These are phyloP conservation scores for Planiliza haematocheilus DNA, from an alignment of 2,113 vertebrate genomes.

Conservation along the genomic window DNA sequence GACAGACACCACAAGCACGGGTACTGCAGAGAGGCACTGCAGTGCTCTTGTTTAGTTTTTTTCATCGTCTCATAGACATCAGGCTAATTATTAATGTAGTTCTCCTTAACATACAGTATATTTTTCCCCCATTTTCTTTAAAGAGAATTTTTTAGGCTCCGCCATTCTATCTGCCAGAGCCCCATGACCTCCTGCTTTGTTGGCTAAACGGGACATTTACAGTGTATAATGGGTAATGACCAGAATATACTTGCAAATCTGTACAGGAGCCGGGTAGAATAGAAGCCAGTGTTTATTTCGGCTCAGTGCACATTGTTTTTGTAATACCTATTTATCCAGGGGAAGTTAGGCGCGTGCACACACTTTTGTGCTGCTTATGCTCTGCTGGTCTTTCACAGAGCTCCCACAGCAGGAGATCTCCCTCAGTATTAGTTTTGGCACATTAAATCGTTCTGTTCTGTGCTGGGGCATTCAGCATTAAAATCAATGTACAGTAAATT, in stretches of 20 bases:
- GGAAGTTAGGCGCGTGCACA: background rate
- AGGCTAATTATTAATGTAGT: background rate
- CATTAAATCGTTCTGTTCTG: background rate
- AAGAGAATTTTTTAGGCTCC: background rate
- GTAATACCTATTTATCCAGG: background rate
- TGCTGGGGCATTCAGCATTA: rapidly evolving
- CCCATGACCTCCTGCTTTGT: too few species aligned
- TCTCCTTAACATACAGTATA: background rate
- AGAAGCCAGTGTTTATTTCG: background rate
- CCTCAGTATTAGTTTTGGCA: background rate
- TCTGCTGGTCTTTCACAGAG: slow-evolving; percentile 28
- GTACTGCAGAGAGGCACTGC: background rate
- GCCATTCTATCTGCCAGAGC: background rate
- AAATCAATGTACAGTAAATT: background rate
- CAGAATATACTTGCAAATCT: background rate
- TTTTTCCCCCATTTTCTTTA: background rate
- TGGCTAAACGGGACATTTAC: too few species aligned
- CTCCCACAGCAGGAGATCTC: background rate
- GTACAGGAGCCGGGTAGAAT: background rate
- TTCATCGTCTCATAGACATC: background rate
- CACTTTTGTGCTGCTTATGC: slow-evolving; percentile 2
- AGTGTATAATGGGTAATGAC: background rate
- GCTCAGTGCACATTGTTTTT: background rate
- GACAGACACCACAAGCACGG: slow-evolving; percentile 11
- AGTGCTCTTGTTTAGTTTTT: background rate